Base-by-base conservation (phyloP, 2,113 vertebrate genomes). In the Ceuthmochares aereus region DNA sequence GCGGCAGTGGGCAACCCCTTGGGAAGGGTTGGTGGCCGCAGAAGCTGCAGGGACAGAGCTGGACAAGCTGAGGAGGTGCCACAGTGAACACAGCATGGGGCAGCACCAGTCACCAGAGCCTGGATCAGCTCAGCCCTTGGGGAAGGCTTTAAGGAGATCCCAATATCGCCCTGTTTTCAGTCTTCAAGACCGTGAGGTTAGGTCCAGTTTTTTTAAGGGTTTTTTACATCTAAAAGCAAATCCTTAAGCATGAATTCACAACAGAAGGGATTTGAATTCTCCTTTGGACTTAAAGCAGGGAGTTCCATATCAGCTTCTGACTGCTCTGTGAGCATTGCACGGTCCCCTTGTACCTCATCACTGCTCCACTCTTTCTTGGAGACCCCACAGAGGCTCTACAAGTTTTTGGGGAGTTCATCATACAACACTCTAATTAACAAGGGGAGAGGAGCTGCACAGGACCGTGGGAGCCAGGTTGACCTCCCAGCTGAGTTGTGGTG, bases 281-380 rank as follows among this genome's bases (percentile, higher is more conserved):
- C 4, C 7, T 56, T 30, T 23, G 43, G n/a, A 59, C 34, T 13
- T 43, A 55, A 32, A 47, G 30, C 45, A 17, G 43, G 14, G 55
- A 34, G n/a, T 51, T 55, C 18, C 62, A 3, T 49, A 25, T 3
- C 43, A 29, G 4, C 5, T 47, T 42, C 69, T 15, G 22, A 5
- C 10, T 0, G 0, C 8, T 43, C 60, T 5, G 0, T 2, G 25
- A 43, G 58, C 2, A 9, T 51, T 6, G 4, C n/a, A 2, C 0
- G 4, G 51, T 54, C 14, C 15, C 26, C 26, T 26, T 54, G 52
- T 26, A 23, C 23, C 30, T 25, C 40, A 6, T 12, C 32, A 0
- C 34, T 1, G 11, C 42, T 30, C 43, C 1, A 15, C 34, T 30
- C 55, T 13, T 55, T 77, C 75, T 17, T 2, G 3, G 42, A 34